These are phyloP conservation scores for Botia almorhae DNA, from an alignment of 2,797 vertebrate species.

Conservation along the genomic window DNA sequence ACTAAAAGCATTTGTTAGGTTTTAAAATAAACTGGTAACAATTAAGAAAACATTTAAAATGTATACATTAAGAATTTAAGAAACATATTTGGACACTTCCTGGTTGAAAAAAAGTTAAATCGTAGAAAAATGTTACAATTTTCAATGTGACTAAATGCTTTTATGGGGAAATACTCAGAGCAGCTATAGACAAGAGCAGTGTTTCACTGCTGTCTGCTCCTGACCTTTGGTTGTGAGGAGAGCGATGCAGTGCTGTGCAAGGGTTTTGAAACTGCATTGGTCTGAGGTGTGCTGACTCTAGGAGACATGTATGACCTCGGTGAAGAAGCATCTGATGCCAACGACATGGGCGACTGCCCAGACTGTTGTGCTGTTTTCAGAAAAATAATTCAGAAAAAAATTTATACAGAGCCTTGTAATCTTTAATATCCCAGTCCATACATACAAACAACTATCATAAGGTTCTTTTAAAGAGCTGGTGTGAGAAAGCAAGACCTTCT, in stretches of 20 bases:
- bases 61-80: too few species aligned
- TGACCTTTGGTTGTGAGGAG: constrained; percentile 91
- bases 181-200: neutral
- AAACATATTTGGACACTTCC: too few species aligned
- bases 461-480: neutral
- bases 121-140: too few species aligned
- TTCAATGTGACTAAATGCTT: too few species aligned
- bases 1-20: too few species aligned
- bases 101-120: too few species aligned
- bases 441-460: neutral
- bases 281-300: constrained; percentile 94
- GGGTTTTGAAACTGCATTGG: constrained; percentile 87
- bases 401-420: neutral
- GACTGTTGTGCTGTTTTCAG: constrained; percentile 88
- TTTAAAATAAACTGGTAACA: too few species aligned
- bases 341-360: constrained; percentile 95
- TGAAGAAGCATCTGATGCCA: constrained; percentile 94
- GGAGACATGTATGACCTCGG: constrained; percentile 96
- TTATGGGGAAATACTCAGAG: too few species aligned
- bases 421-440: neutral
- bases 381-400: neutral
- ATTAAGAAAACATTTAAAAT: too few species aligned
- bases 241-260: constrained; percentile 82
- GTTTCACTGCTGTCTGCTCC: neutral
- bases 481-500: neutral